Evolutionary conservation across 1,140 invertebrate genomes (phyloP).

Genomic region (Polypedilum pembai): DNA sequence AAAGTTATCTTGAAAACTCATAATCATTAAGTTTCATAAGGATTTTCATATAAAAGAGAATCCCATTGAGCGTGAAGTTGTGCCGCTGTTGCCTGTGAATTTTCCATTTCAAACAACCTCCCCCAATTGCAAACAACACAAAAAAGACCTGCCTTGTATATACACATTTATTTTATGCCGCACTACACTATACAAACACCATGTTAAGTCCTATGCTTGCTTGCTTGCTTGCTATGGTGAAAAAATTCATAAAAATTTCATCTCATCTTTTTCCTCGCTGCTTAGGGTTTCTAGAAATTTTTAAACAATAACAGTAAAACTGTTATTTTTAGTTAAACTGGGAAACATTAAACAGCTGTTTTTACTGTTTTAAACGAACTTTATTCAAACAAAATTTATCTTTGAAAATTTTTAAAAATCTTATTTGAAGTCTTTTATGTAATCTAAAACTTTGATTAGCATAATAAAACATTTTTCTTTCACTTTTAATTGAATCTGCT

Average conservation of each 20-base stretch:
- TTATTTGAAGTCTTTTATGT: no score
- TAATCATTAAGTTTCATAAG: slow-evolving; percentile 19
- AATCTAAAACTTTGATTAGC: no score
- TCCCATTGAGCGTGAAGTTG: slow-evolving; percentile 13
- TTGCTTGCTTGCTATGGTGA: neutral
- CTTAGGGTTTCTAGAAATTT: no score
- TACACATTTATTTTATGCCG: neutral
- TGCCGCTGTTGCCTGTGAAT: neutral
- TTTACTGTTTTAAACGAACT: no score
- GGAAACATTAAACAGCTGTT: no score
- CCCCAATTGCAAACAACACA: neutral
- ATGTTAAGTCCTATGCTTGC: neutral
- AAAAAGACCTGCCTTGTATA: neutral
- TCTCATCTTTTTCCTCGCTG: neutral
- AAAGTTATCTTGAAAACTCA: slow-evolving; percentile 26
- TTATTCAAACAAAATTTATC: no score
- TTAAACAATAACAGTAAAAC: no score
- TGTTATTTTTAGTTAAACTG: no score
- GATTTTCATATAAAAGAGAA: slow-evolving; percentile 25
- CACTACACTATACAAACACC: neutral
- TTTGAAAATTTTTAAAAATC: no score
- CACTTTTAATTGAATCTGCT: no score
- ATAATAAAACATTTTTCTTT: no score
- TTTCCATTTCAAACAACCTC: no score
- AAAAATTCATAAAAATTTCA: slow-evolving; percentile 17